Evolutionary conservation across 1,140 invertebrate species (phyloP).

Genomic region (Bombus balteatus): DNA sequence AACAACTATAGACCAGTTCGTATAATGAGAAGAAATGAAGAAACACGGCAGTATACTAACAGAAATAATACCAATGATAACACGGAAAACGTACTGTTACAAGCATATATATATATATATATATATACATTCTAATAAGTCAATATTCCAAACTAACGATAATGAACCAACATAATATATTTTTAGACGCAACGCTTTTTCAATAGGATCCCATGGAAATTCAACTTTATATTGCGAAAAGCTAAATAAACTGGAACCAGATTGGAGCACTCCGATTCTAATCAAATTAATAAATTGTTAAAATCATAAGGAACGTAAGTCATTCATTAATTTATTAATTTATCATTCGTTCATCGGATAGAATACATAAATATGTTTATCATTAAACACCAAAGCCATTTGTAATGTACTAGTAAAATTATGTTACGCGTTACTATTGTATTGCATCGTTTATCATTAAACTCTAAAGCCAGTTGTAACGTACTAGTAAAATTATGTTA

Average conservation of each 20-base stretch:
- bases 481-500: neutral
- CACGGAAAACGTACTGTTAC: slow-evolving; percentile 22
- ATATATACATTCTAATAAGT: neutral
- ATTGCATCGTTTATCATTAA: neutral
- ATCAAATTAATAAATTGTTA: neutral
- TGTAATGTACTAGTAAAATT: neutral
- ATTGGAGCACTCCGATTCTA: neutral
- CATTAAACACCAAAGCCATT: neutral
- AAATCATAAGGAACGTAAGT: neutral
- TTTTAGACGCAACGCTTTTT: slow-evolving; percentile 22
- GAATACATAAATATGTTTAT: neutral
- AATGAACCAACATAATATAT: neutral
- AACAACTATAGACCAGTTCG: slow-evolving; percentile 58
- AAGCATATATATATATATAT: neutral
- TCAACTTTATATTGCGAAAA: slow-evolving; percentile 44
- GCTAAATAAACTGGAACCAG: neutral
- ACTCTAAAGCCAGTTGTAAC: neutral
- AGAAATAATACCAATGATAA: slow-evolving; percentile 6
- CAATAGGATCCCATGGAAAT: slow-evolving; percentile 54
- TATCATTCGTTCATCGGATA: neutral
- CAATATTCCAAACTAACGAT: neutral
- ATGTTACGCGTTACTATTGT: neutral
- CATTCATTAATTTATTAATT: neutral
- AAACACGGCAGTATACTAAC: slow-evolving; percentile 14
- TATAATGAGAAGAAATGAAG: slow-evolving; percentile 62